phyloP scores from a whole-genome alignment of 2,888 invertebrate genomes.

The Dysmachus trigonus region DNA sequence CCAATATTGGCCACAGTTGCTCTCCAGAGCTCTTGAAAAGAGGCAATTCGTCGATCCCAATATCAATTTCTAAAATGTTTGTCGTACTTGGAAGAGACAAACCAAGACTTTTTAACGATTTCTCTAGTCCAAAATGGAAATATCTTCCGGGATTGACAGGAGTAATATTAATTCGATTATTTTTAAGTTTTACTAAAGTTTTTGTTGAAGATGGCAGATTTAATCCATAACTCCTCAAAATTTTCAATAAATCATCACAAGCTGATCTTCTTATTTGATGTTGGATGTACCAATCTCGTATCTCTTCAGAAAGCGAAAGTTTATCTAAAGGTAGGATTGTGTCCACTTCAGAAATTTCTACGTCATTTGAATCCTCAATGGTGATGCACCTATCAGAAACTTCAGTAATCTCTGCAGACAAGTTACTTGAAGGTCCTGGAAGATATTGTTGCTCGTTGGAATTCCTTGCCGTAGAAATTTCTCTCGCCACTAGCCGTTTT shows the following conservation, averaged over 20 bases:
- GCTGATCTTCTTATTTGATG: background rate
- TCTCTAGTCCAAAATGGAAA: background rate
- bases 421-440: too few species aligned
- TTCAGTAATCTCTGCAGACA: too few species aligned
- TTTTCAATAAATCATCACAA: background rate
- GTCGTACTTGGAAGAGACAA: background rate
- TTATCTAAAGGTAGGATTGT: too few species aligned
- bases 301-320: too few species aligned
- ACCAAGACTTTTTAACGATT: background rate
- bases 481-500: too few species aligned
- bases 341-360: too few species aligned
- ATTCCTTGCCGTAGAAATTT: too few species aligned
- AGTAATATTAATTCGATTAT: background rate
- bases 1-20: slow-evolving; percentile 38
- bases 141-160: background rate
- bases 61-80: background rate
- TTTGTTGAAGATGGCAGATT: background rate
- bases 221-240: background rate
- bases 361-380: too few species aligned
- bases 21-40: slow-evolving; percentile 11
- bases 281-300: background rate
- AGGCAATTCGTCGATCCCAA: background rate
- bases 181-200: background rate
- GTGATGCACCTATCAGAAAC: too few species aligned
- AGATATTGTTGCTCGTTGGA: too few species aligned